Evolutionary conservation across 2,797 vertebrate genomes (phyloP), one percentile per base, ranked within the genome.

Genomic region (Oreochromis grahami): DNA sequence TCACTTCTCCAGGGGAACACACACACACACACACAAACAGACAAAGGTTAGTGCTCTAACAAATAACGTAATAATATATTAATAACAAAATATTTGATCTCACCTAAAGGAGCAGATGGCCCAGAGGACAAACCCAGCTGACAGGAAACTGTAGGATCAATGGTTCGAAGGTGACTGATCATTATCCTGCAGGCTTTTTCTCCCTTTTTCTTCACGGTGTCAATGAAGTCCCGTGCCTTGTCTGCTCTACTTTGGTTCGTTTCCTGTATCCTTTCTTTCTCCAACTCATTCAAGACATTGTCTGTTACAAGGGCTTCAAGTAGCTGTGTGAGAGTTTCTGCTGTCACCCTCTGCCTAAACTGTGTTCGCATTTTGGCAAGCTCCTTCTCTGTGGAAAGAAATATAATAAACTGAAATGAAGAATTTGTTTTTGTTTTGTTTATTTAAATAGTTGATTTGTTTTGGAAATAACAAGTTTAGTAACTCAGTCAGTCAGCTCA

Each of bases 171-270:
- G 24, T 36, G 78, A 36, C 48, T 5, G 4, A 52, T 65, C 78
- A 79, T 65, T 63, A 5, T 65, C 29, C 29, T 65, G 56, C n/a
- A 36, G 58, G 78, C 43, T 24, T 79, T 8, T 4, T 56, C 36
- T 81, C 79, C 79, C 55, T 74, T 81, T 41, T 34, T 81, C 4
- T 3, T 56, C 24, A 81, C 38, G 2, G 1, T 26, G 43, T 36
- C 13, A 4, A 80, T 45, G 12, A 29, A 2, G 21, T 2, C 1
- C 1, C 79, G 65, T 29, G 79, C 79, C 4, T 55, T 41, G 24
- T 55, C 0, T 53, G 48, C 63, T 55, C 7, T 72, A 26, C 0
- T 29, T 80, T 4, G 17, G 17, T 34, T 72, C 0, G 9, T 7
- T 34, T 76, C 7, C 29, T 6, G 29, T 52, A 51, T 52, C 7